Evolutionary conservation across 1,140 invertebrate species (phyloP), one percentile per base, ranked within the genome.

Genomic region (Lordiphosa clarofinis): DNA sequence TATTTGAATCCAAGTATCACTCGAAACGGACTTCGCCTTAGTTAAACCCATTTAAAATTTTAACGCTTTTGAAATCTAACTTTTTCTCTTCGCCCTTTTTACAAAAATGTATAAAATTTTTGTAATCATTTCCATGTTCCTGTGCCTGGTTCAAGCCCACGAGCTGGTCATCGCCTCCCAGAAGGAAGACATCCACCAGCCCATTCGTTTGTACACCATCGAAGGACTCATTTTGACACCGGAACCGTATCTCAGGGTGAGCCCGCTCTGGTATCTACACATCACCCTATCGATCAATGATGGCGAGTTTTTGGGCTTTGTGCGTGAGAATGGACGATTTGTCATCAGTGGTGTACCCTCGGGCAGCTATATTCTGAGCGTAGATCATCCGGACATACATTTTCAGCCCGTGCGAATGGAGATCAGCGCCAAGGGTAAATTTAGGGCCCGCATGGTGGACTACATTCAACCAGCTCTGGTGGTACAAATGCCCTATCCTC

Each of bases 341-440:
- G 89, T 92, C 4, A 92, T 99, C 36, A 94, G 94, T 61, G 96
- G 96, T 71, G 90, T 99, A 0, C 95, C 95, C 2, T 94, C 95
- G n/a, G 98, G 98, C 2, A 99, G 97, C 0, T 98, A 99, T 87
- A 92, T 99, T 15, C 91, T 99, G 1, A 97, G 99, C 91, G 92
- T 98, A 3, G 87, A 96, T 2, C 94, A 98, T 90, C 94, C 97
- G 8, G 94, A 98, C 76, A 96, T 94, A 71, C 90, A 94, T 55
- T 99, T 97, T 82, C 96, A 98, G 70, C 95, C 96, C 5, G 92
- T 87, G 1, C 91, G 96, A 56, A 95, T 99, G 2, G 97, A 99
- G 90, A 98, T 99, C 36, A 98, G 95, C 84, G 94, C 93, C 0
- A 97, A 96, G 88, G 98, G 98, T n/a, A 99, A 99, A 90, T 95